Percentiles rank a stretch among this genome's conserved stretches.
Conservation (phyloP, 1,140 invertebrate species). For the Panulirus ornatus region DNA sequence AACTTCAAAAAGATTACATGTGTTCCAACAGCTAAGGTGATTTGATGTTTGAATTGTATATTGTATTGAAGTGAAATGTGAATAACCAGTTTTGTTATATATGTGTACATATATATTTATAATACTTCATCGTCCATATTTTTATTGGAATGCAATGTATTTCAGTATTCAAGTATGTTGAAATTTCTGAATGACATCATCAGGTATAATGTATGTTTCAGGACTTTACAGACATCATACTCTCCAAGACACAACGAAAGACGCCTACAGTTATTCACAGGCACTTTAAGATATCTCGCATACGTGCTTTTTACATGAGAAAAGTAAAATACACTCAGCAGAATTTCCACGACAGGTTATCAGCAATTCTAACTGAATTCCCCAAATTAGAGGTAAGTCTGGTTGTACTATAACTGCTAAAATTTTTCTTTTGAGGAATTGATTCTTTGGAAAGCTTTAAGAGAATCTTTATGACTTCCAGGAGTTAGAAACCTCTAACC, state of each 20-base stretch:
- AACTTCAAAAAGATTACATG: conserved; percentile 99
- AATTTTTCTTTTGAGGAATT: no score
- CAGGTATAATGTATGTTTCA: conserved; percentile 79
- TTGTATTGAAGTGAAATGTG: not conserved
- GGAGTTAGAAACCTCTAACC: no score
- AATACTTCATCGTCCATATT: not conserved
- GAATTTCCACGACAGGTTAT: conserved; percentile 98
- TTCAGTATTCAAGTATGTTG: not conserved
- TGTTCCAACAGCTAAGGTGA: conserved; percentile 93
- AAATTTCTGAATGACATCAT: not conserved
- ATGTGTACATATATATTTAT: no score
- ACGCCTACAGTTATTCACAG: conserved; percentile 99
- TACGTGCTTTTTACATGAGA: conserved; percentile 96
- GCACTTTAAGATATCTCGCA: conserved; percentile 97
- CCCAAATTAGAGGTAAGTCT: conserved; percentile 90
- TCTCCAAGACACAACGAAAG: conserved; percentile 99
- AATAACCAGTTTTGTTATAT: no score
- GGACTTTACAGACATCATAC: conserved; percentile 98
- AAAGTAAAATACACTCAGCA: conserved; percentile 99
- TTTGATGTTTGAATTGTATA: conserved; percentile 74
- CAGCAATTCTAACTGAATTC: conserved; percentile 97
- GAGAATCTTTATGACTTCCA: no score
- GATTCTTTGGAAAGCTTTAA: no score
- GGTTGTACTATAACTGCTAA: no score
- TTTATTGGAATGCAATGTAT: not conserved